Evolutionary conservation across 2,888 invertebrate species (phyloP).

Genomic region (Nasonia oneida): DNA sequence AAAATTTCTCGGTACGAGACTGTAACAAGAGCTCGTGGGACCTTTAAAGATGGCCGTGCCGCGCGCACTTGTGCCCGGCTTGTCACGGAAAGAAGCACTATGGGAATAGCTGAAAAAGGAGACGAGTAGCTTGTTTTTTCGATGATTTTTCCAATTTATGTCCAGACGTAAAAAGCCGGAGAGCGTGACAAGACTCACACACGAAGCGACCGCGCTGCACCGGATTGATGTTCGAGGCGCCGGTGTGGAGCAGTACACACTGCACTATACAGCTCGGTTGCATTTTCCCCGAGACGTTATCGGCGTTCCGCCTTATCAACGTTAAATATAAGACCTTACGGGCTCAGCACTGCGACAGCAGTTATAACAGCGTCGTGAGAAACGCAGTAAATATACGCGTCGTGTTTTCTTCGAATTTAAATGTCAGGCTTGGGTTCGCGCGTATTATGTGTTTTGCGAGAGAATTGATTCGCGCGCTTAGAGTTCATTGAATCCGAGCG

Average conservation of each 20-base stretch:
- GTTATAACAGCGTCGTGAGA: constrained; percentile 47
- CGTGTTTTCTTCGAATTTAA: constrained; percentile 53
- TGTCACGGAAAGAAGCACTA: neutral
- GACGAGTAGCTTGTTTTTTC: neutral
- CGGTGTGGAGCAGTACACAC: neutral
- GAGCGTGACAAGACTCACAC: too few species aligned
- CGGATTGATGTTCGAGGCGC: neutral
- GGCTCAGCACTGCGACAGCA: constrained; percentile 41
- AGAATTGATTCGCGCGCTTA: constrained; percentile 21
- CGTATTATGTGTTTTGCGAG: constrained; percentile 30
- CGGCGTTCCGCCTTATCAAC: constrained; percentile 55
- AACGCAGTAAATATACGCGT: neutral
- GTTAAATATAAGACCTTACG: constrained; percentile 51
- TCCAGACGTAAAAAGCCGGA: neutral
- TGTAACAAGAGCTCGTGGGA: constrained; percentile 40
- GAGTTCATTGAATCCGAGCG: neutral
- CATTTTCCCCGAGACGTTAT: constrained; percentile 59
- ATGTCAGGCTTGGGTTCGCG: constrained; percentile 8
- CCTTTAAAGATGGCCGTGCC: constrained; percentile 40
- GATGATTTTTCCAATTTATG: constrained; percentile 20
- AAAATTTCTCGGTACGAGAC: constrained; percentile 34
- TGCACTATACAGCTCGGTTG: constrained; percentile 22
- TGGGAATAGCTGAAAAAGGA: constrained; percentile 2
- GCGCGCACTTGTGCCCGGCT: neutral
- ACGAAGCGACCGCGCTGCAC: too few species aligned